phyloP scores from a whole-genome alignment of 2,888 invertebrate species.

The Macrosoma leucophasiata region DNA sequence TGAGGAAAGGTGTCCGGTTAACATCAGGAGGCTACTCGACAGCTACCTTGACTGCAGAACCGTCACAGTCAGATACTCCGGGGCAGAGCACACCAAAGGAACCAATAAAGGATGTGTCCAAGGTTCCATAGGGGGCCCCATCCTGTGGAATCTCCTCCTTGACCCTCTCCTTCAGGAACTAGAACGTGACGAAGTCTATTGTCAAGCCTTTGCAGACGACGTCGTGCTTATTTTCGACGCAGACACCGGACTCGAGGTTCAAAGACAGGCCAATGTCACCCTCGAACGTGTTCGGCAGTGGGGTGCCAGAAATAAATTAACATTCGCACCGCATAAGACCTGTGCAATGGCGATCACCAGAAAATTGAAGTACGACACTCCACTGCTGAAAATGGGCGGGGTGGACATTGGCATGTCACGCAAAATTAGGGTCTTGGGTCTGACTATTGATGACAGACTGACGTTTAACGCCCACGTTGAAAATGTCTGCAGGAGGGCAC shows the following conservation, averaged over 20 bases:
- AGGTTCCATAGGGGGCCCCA: slow-evolving; percentile 18
- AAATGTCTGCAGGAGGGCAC: background rate
- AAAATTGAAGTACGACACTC: slow-evolving; percentile 5
- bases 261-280: slow-evolving; percentile 15
- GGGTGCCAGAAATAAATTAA: slow-evolving; percentile 12
- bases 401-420: background rate
- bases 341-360: slow-evolving; percentile 4
- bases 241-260: too few species aligned
- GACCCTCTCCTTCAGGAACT: too few species aligned
- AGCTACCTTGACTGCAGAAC: slow-evolving; percentile 12
- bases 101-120: slow-evolving; percentile 18
- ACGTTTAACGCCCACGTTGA: background rate
- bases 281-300: slow-evolving; percentile 15
- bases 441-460: background rate
- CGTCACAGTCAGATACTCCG: slow-evolving; percentile 7
- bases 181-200: too few species aligned
- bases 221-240: too few species aligned
- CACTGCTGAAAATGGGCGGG: slow-evolving; percentile 9
- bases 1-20: slow-evolving; percentile 11
- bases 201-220: too few species aligned
- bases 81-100: background rate
- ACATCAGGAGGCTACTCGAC: slow-evolving; percentile 4
- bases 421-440: slow-evolving; percentile 14
- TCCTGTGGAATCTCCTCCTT: slow-evolving; percentile 10
- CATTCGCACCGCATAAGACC: slow-evolving; percentile 3